phyloP scores from a whole-genome alignment of 2,888 invertebrate genomes.

The Phyllotreta cruciferae region DNA sequence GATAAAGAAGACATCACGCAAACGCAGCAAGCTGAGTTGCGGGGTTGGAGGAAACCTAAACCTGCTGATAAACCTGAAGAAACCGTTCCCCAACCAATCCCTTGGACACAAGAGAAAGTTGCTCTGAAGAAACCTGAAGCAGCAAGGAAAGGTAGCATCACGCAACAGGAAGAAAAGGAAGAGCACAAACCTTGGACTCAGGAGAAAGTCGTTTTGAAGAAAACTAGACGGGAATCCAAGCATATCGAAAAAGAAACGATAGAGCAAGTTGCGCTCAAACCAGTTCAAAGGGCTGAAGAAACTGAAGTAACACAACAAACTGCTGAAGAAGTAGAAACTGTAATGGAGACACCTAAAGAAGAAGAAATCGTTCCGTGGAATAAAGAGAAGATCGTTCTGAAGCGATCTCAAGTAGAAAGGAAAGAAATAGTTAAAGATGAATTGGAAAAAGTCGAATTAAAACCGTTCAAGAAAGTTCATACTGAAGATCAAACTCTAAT shows the following conservation, averaged over 20 bases:
- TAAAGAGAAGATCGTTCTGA: slow-evolving; percentile 66
- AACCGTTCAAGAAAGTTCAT: slow-evolving; percentile 35
- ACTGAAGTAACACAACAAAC: slow-evolving; percentile 23
- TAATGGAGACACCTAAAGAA: slow-evolving; percentile 45
- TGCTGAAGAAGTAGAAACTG: slow-evolving; percentile 44
- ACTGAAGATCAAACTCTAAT: slow-evolving; percentile 17
- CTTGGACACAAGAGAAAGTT: slow-evolving; percentile 72
- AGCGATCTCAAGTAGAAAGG: slow-evolving; percentile 55
- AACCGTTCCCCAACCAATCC: slow-evolving; percentile 42
- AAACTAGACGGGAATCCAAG: slow-evolving; percentile 53
- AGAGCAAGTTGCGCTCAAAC: slow-evolving; percentile 39
- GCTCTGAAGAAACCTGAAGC: slow-evolving; percentile 59
- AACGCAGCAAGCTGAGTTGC: slow-evolving; percentile 59
- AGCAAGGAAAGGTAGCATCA: slow-evolving; percentile 36
- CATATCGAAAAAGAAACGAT: slow-evolving; percentile 53
- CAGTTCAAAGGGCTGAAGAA: not conserved
- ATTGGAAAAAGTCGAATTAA: slow-evolving; percentile 43
- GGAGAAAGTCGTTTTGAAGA: slow-evolving; percentile 65
- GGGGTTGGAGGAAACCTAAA: slow-evolving; percentile 59
- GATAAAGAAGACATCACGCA: slow-evolving; percentile 35
- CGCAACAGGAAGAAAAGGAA: not conserved
- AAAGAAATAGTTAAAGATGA: slow-evolving; percentile 54
- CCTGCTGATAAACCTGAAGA: slow-evolving; percentile 27
- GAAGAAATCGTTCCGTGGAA: slow-evolving; percentile 64
- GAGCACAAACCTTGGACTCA: slow-evolving; percentile 64